Conservation (phyloP, 1,140 invertebrate species). For the Orussus abietinus region DNA sequence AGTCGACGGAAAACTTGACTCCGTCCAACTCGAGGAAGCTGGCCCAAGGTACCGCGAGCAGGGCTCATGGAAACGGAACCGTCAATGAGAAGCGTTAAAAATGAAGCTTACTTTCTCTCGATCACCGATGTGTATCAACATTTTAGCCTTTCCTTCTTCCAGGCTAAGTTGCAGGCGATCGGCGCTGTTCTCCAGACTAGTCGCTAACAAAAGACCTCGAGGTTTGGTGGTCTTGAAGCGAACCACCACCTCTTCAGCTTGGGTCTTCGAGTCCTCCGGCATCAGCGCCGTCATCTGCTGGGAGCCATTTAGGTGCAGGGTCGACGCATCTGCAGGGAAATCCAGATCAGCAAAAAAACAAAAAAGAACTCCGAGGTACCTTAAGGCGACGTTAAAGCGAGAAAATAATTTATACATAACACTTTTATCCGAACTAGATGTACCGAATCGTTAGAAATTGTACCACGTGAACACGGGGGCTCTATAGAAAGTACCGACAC, state of each 20-base stretch:
- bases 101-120: constrained; percentile 70
- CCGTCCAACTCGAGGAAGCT: no score
- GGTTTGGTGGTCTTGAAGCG: constrained; percentile 82
- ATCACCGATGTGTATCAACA: constrained; percentile 79
- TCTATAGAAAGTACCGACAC: no score
- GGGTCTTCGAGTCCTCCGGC: constrained; percentile 76
- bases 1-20: no score
- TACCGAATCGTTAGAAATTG: no score
- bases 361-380: no score
- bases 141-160: constrained; percentile 73
- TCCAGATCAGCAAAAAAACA: constrained; percentile 4
- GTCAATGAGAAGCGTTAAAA: no score
- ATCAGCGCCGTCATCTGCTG: constrained; percentile 80
- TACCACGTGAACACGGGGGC: no score
- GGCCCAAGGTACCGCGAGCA: no score
- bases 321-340: constrained; percentile 70
- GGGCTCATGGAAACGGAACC: no score
- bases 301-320: constrained; percentile 81
- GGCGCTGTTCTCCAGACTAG: constrained; percentile 69
- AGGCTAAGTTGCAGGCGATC: constrained; percentile 81
- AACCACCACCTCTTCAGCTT: constrained; percentile 87
- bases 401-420: no score
- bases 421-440: no score
- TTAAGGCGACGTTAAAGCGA: no score
- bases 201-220: constrained; percentile 68